Evolutionary conservation across 2,888 invertebrate genomes (phyloP).

Genomic region (Parthenolecanium corni): DNA sequence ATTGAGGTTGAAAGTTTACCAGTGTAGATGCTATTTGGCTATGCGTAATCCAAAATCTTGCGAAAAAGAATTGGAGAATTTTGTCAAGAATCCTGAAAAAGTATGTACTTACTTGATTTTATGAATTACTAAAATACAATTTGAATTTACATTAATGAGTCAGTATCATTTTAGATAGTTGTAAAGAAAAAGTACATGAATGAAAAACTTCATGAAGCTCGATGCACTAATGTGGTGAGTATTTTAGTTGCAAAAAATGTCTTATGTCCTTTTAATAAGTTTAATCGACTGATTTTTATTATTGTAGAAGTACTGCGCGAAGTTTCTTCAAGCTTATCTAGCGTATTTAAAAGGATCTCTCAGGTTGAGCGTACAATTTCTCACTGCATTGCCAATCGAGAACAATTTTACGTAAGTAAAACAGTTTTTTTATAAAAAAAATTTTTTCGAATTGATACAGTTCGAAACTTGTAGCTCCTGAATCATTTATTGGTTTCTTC

Average conservation of each 20-base stretch:
- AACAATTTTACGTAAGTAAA: conserved; percentile 12
- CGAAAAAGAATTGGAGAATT: conserved; percentile 5
- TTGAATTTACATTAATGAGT: too few relatives aligned
- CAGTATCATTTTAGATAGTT: not conserved
- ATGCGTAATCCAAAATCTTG: not conserved
- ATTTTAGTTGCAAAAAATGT: not conserved
- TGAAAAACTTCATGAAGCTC: conserved; percentile 3
- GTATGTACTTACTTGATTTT: not conserved
- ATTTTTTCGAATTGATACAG: too few relatives aligned
- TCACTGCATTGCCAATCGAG: conserved; percentile 2
- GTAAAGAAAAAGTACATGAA: not conserved
- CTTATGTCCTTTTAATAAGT: too few relatives aligned
- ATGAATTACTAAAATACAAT: not conserved
- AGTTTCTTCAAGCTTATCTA: conserved; percentile 6
- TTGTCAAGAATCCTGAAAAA: not conserved
- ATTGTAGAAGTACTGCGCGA: conserved; percentile 5
- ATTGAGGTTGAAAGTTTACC: not conserved
- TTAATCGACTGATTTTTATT: not conserved
- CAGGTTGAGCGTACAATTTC: conserved; percentile 5
- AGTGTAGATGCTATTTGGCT: conserved; percentile 4
- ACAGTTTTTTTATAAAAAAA: not conserved
- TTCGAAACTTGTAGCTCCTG: too few relatives aligned
- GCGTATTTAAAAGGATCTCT: not conserved
- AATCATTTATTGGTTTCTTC: too few relatives aligned
- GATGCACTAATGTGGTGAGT: conserved; percentile 5